phyloP scores from a whole-genome alignment of 2,797 vertebrate species.

The Hephaestus fuliginosus region DNA sequence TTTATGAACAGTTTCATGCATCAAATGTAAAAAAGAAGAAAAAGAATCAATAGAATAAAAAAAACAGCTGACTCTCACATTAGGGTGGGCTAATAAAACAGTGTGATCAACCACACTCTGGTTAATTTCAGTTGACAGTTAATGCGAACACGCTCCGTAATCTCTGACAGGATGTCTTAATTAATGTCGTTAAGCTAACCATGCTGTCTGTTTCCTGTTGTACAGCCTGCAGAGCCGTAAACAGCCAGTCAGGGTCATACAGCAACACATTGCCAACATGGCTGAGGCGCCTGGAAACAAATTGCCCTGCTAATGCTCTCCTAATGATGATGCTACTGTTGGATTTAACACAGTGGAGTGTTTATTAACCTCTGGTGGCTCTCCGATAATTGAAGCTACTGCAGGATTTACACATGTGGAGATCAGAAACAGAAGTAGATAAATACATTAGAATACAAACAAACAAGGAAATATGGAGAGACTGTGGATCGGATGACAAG shows the following conservation, averaged over 20 bases:
- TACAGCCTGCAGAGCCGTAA: not conserved
- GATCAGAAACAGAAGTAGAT: not conserved
- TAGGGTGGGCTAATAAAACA: slow-evolving; percentile 14
- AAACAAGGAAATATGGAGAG: too few species aligned
- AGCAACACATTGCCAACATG: not conserved
- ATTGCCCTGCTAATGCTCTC: not conserved
- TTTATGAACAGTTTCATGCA: slow-evolving; percentile 14
- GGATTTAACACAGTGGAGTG: not conserved
- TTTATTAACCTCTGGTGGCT: not conserved
- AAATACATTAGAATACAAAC: not conserved
- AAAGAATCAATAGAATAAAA: slow-evolving; percentile 2
- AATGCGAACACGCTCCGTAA: slow-evolving; percentile 19
- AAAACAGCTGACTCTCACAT: not conserved
- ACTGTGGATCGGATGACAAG: too few species aligned
- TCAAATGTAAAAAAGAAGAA: not conserved
- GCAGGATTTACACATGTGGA: not conserved
- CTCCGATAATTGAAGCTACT: not conserved
- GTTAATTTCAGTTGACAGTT: slow-evolving; percentile 13
- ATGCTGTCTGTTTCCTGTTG: not conserved
- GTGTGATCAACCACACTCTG: not conserved
- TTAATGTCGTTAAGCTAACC: slow-evolving; percentile 31
- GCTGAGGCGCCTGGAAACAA: not conserved
- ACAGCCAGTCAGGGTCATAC: not conserved
- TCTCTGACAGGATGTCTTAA: slow-evolving; percentile 28
- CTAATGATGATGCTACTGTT: slow-evolving; percentile 13